Conservation (phyloP, 2,113 vertebrate species). For the Accipiter cooperii region DNA sequence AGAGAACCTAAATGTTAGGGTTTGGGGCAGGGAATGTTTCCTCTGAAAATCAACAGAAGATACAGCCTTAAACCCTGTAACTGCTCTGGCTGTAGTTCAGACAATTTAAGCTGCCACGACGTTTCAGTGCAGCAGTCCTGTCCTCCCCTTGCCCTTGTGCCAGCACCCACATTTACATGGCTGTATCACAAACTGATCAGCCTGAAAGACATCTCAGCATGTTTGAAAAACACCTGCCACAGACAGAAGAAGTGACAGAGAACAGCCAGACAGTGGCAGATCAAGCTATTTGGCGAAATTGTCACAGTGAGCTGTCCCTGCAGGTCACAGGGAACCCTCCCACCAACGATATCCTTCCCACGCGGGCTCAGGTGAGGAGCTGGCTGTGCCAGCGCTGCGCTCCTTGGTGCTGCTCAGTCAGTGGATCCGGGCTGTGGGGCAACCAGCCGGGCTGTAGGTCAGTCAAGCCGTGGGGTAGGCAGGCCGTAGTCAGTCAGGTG, state of each 20-base stretch:
- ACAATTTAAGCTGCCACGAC: accelerated
- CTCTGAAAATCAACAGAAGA: background rate
- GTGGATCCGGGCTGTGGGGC: background rate
- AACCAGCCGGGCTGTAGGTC: background rate
- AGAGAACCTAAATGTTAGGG: background rate
- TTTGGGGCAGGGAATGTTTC: background rate
- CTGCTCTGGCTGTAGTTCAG: background rate
- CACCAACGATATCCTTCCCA: accelerated
- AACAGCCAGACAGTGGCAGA: background rate
- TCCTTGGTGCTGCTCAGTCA: background rate
- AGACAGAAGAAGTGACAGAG: accelerated
- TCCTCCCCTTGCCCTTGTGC: background rate
- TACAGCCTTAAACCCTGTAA: background rate
- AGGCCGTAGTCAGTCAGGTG: background rate
- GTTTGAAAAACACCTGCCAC: background rate
- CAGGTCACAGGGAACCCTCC: background rate
- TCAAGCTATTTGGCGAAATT: accelerated
- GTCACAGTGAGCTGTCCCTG: background rate
- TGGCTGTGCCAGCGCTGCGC: background rate
- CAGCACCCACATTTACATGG: background rate
- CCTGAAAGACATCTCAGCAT: background rate
- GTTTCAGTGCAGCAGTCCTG: background rate
- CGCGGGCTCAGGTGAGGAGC: accelerated
- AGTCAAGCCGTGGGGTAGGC: accelerated
- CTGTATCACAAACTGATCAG: background rate